A percentile compares a stretch with the other conserved stretches of the same genome.
These are phyloP conservation scores for Pinna nobilis DNA, from an alignment of 1,140 invertebrate species.

Conservation along the genomic window DNA sequence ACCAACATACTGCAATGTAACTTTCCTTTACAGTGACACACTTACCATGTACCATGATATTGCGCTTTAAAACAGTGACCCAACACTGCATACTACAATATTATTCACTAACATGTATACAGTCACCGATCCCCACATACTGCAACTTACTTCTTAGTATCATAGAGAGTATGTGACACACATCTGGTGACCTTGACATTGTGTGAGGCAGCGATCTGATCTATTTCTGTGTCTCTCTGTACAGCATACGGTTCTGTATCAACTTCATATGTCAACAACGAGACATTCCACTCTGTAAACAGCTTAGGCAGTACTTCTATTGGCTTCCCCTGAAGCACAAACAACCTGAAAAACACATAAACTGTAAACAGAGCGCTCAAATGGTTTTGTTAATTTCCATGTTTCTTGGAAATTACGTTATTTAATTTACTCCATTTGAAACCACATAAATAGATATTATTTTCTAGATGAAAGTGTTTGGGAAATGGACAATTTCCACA, in stretches of 20 bases:
- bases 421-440: no score
- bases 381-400: no score
- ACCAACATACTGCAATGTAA: no score
- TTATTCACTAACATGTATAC: no score
- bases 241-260: conserved; percentile 92
- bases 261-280: conserved; percentile 89
- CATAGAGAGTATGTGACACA: conserved; percentile 90
- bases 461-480: neutral
- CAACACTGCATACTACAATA: no score
- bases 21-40: no score
- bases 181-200: conserved; percentile 84
- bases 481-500: no score
- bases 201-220: conserved; percentile 85
- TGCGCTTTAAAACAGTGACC: no score
- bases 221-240: conserved; percentile 88
- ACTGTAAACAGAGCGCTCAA: no score
- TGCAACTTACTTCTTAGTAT: conserved; percentile 54
- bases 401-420: no score
- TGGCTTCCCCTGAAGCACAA: conserved; percentile 60
- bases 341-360: conserved; percentile 55
- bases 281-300: conserved; percentile 87
- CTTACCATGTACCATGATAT: no score
- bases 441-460: neutral
- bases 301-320: conserved; percentile 53
- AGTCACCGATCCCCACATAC: no score